A percentile compares a stretch with the other conserved stretches of the same genome.
Evolutionary conservation across 2,113 vertebrate species (phyloP).

Genomic region (Sula dactylatra): DNA sequence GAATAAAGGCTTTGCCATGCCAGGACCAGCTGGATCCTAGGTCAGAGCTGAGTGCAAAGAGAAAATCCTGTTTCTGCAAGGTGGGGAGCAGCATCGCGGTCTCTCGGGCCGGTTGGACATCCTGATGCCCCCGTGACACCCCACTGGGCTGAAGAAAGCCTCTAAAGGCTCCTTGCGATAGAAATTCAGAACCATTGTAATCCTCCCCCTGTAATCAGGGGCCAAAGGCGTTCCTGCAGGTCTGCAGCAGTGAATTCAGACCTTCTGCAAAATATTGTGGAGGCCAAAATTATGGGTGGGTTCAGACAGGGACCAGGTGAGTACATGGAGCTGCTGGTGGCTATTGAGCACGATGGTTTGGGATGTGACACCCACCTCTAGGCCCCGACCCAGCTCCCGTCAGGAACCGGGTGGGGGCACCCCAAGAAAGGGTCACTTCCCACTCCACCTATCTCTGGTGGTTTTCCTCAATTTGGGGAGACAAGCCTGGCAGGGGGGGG

Average conservation of each 20-base stretch:
- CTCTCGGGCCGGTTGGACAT: background rate
- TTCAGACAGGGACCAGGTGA: background rate
- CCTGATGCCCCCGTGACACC: background rate
- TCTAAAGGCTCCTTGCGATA: background rate
- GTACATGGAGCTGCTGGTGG: background rate
- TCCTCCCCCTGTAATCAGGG: too few relatives aligned
- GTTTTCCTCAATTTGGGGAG: background rate
- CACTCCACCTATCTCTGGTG: background rate
- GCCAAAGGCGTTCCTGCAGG: background rate
- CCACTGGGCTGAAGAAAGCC: background rate
- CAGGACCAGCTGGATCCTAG: background rate
- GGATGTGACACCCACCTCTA: background rate
- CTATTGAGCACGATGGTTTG: background rate
- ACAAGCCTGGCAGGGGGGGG: accelerated
- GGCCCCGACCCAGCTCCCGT: too few relatives aligned
- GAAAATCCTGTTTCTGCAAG: background rate
- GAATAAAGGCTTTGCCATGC: background rate
- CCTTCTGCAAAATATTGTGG: background rate
- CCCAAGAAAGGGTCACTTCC: background rate
- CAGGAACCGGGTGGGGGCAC: accelerated
- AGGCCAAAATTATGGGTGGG: background rate
- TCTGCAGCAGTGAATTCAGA: background rate
- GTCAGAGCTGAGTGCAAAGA: background rate
- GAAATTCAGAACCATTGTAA: background rate
- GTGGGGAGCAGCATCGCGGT: background rate